Conservation (phyloP, 2,797 vertebrate genomes). For the Erithacus rubecula region DNA sequence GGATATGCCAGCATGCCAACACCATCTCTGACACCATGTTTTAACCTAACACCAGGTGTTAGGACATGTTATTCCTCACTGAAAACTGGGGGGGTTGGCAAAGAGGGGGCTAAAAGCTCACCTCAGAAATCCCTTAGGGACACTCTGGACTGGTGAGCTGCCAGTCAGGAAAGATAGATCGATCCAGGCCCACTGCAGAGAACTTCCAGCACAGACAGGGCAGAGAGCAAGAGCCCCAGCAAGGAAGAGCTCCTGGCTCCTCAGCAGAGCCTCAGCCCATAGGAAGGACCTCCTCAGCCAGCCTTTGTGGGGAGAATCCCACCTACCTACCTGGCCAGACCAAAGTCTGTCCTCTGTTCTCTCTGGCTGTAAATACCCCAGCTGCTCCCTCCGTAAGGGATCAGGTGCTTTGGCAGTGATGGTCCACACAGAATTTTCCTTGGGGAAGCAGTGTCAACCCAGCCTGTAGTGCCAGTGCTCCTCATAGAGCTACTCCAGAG, state of each 20-base stretch:
- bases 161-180: not conserved
- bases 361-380: not conserved
- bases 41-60: not conserved
- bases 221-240: not conserved
- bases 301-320: not conserved
- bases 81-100: not conserved
- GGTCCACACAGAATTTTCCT: not conserved
- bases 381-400: not conserved
- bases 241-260: not conserved
- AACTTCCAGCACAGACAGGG: not conserved
- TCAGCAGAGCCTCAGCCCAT: not conserved
- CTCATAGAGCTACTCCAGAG: not conserved
- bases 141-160: not conserved
- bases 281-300: not conserved
- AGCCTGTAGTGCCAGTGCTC: not conserved
- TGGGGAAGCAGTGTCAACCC: not conserved
- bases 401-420: not conserved
- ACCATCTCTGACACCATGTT: fast-evolving
- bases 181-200: not conserved
- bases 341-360: not conserved
- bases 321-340: not conserved
- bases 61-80: fast-evolving
- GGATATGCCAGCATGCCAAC: fast-evolving
- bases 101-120: not conserved
- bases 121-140: not conserved